These are phyloP conservation scores for Drosophila punjabiensis DNA, from an alignment of 1,140 invertebrate genomes.

Conservation along the genomic window DNA sequence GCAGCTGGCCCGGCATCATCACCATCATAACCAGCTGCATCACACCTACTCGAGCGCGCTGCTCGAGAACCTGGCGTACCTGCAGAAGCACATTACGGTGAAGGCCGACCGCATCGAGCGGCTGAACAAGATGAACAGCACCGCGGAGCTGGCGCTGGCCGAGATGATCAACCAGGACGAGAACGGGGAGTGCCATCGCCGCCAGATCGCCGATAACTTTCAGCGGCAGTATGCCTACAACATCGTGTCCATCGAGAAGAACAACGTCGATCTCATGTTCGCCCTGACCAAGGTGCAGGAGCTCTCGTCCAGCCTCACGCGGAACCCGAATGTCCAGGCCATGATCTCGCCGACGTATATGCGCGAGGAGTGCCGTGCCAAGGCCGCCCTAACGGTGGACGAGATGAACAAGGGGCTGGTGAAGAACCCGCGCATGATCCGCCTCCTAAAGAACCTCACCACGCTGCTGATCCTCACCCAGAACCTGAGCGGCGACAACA, in stretches of 20 bases:
- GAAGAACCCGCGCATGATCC: constrained; percentile 88
- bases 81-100: constrained; percentile 94
- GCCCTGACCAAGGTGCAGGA: constrained; percentile 94
- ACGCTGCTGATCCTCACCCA: constrained; percentile 97
- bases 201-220: constrained; percentile 90
- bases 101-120: constrained; percentile 94
- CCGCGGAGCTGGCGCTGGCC: constrained; percentile 92
- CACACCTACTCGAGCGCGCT: constrained; percentile 94
- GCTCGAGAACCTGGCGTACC: constrained; percentile 93
- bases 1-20: constrained; percentile 55
- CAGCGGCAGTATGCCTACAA: constrained; percentile 95
- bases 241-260: constrained; percentile 95
- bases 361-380: constrained; percentile 93
- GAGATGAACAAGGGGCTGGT: constrained; percentile 89
- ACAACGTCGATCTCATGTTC: constrained; percentile 95
- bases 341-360: constrained; percentile 95
- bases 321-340: constrained; percentile 94
- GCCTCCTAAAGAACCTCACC: constrained; percentile 94
- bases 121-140: constrained; percentile 95
- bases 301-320: constrained; percentile 94
- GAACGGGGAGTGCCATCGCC: constrained; percentile 40
- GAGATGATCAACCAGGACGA: constrained; percentile 86
- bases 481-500: constrained; percentile 94
- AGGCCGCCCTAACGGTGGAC: constrained; percentile 93
- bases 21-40: constrained; percentile 73